Percentiles rank a stretch among this genome's conserved stretches.
Conservation (phyloP, 2,113 vertebrate genomes). For the Sinocyclocheilus anophthalmus region DNA sequence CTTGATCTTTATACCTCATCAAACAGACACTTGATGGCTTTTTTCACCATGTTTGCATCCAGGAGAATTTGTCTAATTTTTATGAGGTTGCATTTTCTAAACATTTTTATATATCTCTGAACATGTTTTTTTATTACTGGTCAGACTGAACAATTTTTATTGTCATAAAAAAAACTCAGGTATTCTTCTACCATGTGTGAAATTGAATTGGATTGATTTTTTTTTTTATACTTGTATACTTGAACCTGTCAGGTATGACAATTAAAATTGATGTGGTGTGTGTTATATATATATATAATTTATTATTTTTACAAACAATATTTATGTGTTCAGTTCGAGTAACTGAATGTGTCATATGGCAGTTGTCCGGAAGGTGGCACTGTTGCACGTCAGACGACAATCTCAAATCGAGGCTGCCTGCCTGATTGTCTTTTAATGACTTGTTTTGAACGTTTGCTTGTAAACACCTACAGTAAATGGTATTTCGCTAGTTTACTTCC, state of each 20-base stretch:
- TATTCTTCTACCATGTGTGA: constrained; percentile 6
- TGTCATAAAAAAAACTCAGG: constrained; percentile 41
- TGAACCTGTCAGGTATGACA: background rate
- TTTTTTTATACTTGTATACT: background rate
- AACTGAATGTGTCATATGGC: background rate
- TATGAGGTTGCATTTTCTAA: constrained; percentile 12
- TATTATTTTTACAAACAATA: background rate
- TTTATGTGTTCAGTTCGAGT: background rate
- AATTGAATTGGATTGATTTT: background rate
- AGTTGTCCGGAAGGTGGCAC: constrained; percentile 28
- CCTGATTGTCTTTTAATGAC: background rate
- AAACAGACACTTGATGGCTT: constrained; percentile 15
- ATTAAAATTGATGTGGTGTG: too few relatives aligned
- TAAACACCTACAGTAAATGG: constrained; percentile 5
- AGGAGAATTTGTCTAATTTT: background rate
- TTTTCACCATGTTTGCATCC: background rate
- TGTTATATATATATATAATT: too few relatives aligned
- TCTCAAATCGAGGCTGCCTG: background rate
- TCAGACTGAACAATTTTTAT: constrained; percentile 12
- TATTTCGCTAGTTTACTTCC: background rate
- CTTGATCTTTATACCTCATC: constrained; percentile 29
- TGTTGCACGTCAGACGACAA: constrained; percentile 11
- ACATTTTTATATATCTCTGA: background rate
- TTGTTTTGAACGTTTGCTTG: background rate
- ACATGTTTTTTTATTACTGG: constrained; percentile 30